Percentiles rank a stretch among this genome's conserved stretches.
Evolutionary conservation across 2,113 vertebrate genomes (phyloP).

Genomic region (Ptilonorhynchus violaceus): DNA sequence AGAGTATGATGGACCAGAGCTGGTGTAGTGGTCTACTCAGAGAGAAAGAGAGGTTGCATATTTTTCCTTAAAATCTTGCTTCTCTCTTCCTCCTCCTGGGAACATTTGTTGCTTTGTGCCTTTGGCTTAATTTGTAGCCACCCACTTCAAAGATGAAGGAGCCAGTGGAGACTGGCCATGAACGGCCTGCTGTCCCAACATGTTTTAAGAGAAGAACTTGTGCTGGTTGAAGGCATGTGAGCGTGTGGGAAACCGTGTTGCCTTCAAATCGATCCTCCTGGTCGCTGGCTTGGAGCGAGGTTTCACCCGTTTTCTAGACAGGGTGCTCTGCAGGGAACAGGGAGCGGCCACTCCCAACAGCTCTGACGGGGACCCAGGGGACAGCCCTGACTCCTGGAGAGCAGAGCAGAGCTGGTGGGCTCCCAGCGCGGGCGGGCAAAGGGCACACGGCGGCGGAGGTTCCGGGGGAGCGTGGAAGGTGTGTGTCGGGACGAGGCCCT

Average conservation of each 20-base stretch:
- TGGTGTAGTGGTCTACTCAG: background rate
- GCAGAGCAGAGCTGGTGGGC: background rate
- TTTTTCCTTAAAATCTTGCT: background rate
- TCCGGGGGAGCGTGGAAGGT: rapidly evolving
- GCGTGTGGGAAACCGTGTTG: background rate
- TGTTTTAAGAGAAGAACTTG: background rate
- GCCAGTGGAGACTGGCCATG: background rate
- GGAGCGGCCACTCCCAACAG: rapidly evolving
- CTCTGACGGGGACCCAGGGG: rapidly evolving
- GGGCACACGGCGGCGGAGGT: rapidly evolving
- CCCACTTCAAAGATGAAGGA: background rate
- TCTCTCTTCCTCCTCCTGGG: background rate
- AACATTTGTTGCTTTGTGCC: background rate
- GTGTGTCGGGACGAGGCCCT: too few relatives aligned
- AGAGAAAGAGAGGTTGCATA: background rate
- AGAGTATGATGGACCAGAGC: background rate
- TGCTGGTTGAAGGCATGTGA: background rate
- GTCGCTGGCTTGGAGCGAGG: background rate
- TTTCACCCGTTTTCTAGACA: background rate
- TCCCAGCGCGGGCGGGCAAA: rapidly evolving
- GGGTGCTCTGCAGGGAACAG: background rate
- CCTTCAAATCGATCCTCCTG: background rate
- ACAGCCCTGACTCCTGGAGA: rapidly evolving
- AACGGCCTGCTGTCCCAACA: background rate
- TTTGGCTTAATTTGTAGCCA: background rate